Evolutionary conservation across 2,113 vertebrate species (phyloP).

Genomic region (Campylomormyrus tamandua): DNA sequence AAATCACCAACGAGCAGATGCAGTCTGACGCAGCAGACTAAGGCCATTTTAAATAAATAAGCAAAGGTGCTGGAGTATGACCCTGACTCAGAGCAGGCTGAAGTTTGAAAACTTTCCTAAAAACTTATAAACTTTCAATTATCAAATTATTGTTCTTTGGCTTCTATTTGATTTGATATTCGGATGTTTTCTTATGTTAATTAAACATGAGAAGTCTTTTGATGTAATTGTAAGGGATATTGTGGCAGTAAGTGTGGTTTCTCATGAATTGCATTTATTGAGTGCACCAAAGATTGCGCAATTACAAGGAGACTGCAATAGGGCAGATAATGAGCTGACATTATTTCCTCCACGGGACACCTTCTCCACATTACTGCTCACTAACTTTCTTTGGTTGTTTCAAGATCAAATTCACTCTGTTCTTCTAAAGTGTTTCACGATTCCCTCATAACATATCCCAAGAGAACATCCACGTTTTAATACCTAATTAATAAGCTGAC

Average conservation of each 20-base stretch:
- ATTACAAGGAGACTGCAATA: not conserved
- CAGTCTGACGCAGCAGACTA: not conserved
- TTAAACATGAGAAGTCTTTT: not conserved
- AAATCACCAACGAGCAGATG: not conserved
- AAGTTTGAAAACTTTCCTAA: not conserved
- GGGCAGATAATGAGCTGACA: not conserved
- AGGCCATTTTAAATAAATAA: not conserved
- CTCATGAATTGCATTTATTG: not conserved
- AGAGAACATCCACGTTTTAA: not conserved
- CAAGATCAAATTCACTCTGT: not conserved
- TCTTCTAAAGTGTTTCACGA: not conserved
- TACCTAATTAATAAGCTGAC: not conserved
- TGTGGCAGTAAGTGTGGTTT: not conserved
- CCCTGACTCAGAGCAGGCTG: not conserved
- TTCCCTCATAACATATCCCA: not conserved
- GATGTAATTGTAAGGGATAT: not conserved
- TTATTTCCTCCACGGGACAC: not conserved
- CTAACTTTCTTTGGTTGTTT: not conserved
- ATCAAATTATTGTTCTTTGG: not conserved
- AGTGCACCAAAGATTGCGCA: not conserved
- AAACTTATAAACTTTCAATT: not conserved
- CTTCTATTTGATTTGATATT: not conserved
- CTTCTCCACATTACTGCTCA: not conserved
- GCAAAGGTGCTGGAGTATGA: not conserved
- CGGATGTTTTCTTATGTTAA: not conserved